Percentiles rank a stretch among this genome's conserved stretches.
Evolutionary conservation across 2,888 invertebrate species (phyloP).

Genomic region (Hemaris fuciformis): DNA sequence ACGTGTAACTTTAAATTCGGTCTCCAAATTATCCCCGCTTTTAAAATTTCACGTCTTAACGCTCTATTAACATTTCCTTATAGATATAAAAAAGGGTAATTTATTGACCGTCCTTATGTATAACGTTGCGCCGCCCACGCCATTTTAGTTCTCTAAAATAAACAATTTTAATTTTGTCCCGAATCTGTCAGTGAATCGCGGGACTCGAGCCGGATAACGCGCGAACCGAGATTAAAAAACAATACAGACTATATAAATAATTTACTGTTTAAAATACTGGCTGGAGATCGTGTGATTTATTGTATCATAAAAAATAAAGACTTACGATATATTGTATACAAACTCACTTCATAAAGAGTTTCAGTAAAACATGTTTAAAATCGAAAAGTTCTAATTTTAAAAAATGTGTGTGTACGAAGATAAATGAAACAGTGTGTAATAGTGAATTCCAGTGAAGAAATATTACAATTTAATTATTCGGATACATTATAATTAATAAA

Average conservation of each 20-base stretch:
- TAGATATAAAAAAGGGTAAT: conserved; percentile 4
- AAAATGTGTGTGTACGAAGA: neutral
- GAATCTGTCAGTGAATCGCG: conserved; percentile 10
- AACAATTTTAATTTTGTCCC: conserved; percentile 10
- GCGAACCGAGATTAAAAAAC: neutral
- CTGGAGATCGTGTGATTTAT: neutral
- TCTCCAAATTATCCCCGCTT: neutral
- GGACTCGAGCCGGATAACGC: neutral
- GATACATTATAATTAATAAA: neutral
- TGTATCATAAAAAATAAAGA: neutral
- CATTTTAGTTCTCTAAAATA: conserved; percentile 14
- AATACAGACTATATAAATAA: neutral
- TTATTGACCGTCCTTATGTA: neutral
- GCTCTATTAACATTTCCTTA: conserved; percentile 9
- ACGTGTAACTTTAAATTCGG: neutral
- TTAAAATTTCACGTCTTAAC: conserved; percentile 4
- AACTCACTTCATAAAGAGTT: neutral
- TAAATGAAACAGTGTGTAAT: neutral
- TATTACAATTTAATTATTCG: neutral
- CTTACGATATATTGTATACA: neutral
- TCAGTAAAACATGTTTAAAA: neutral
- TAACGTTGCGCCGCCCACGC: conserved; percentile 13
- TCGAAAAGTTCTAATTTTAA: too few relatives aligned
- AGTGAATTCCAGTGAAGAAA: neutral
- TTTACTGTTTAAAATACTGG: neutral